Evolutionary conservation across 35 echinoderm and acorn worm species (phyloP), one percentile per base, ranked within the genome.

Genomic region (Holothuria glaberrima): DNA sequence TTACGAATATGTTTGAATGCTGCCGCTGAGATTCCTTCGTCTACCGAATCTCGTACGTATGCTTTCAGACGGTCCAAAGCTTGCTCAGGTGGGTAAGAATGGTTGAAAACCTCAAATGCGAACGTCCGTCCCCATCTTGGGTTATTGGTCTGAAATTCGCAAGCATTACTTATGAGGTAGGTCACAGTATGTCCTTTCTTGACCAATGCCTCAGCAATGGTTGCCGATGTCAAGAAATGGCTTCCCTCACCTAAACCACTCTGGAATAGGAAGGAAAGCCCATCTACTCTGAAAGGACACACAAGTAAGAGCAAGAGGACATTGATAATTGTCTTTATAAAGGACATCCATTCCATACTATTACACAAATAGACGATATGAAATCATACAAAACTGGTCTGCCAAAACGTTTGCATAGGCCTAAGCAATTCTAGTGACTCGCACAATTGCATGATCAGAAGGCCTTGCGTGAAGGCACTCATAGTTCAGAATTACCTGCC

Each of bases 181-280:
- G 91, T 92, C 2, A 92, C 72, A 20, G 48, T 45, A 29, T 92
- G 91, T 3, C 75, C 86, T n/a, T 52, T 65, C 13, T 68, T 20
- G 5, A 88, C 85, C 21, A 92, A 58, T 13, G 62, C 71, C 59
- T 92, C 91, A 12, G 59, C 91, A 20, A 92, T 68, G 6, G 91
- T 45, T 6, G 85, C 86, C 6, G 86, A 50, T 29, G 86, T 79
- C 45, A 81, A 68, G 45, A 88, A 92, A 69, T 92, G 91, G 41
- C 91, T 92, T 29, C 91, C 91, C 41, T 92, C 86, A 17, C 91
- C 91, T 28, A 74, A 36, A 30, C 82, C 82, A 80, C 45, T 80
- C 12, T 52, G 21, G 45, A 80, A 80, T 17, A 80, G 31, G 41
- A 80, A 72, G 29, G 69, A 1, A 72, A n/a, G 29, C 31, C 69